These are phyloP conservation scores for Apteryx owenii DNA, from an alignment of 2,113 vertebrate genomes.

Conservation along the genomic window DNA sequence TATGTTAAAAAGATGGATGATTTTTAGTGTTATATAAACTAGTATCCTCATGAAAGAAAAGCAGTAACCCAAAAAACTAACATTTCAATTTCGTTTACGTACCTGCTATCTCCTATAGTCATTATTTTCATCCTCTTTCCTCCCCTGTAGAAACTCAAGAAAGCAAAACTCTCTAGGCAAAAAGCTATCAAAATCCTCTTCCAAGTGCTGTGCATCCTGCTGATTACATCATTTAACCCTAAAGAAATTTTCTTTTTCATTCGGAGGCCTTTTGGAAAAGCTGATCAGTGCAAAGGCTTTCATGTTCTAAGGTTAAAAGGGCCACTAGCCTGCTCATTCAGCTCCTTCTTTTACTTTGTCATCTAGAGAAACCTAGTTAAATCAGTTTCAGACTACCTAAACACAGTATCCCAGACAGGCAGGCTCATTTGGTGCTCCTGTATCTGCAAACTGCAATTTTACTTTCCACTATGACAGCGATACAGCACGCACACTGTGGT, in stretches of 20 bases:
- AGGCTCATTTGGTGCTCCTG: neutral
- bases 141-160: neutral
- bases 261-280: conserved; percentile 13
- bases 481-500: neutral
- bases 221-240: neutral
- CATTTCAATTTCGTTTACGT: conserved; percentile 12
- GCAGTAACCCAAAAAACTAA: conserved; percentile 29
- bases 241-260: conserved; percentile 2
- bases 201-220: neutral
- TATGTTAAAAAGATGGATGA: neutral
- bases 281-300: conserved; percentile 16
- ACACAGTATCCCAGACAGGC: neutral
- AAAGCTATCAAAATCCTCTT: neutral
- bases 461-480: neutral
- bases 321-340: conserved; percentile 14
- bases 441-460: neutral
- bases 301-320: conserved; percentile 17
- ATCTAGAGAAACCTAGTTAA: neutral
- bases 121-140: neutral
- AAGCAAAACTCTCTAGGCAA: neutral
- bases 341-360: conserved; percentile 7
- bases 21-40: conserved; percentile 47
- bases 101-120: neutral
- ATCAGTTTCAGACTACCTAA: neutral
- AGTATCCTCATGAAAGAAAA: conserved; percentile 34